Evolutionary conservation across 2,888 invertebrate species (phyloP).

Genomic region (Nezara viridula): DNA sequence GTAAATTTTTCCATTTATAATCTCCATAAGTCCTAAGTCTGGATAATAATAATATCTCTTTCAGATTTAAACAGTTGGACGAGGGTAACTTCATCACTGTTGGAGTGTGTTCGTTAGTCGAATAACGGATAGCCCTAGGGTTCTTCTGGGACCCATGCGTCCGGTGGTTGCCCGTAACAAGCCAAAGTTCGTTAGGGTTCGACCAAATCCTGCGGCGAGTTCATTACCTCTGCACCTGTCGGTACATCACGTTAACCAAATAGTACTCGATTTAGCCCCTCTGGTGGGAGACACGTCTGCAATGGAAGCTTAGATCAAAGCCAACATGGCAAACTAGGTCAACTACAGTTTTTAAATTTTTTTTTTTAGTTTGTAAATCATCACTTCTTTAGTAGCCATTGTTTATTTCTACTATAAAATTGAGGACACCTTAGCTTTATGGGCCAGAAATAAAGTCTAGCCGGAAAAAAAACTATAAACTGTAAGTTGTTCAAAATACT

Average conservation of each 20-base stretch:
- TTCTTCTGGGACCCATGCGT: constrained; percentile 8
- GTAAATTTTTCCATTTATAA: too few relatives aligned
- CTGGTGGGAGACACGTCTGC: not conserved
- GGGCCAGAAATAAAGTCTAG: too few relatives aligned
- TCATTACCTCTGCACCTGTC: not conserved
- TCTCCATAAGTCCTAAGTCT: too few relatives aligned
- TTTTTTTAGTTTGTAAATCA: too few relatives aligned
- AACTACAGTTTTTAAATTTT: not conserved
- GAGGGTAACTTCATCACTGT: too few relatives aligned
- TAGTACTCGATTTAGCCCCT: not conserved
- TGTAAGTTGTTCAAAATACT: too few relatives aligned
- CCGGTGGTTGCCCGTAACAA: not conserved
- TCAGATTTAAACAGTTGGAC: too few relatives aligned
- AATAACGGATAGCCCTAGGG: not conserved
- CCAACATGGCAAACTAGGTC: not conserved
- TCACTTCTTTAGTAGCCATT: too few relatives aligned
- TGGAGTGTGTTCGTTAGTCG: constrained; percentile 1
- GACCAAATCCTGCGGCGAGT: constrained; percentile 19
- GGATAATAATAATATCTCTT: too few relatives aligned
- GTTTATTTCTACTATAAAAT: too few relatives aligned
- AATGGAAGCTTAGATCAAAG: not conserved
- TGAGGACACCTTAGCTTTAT: too few relatives aligned
- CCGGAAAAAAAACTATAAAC: too few relatives aligned
- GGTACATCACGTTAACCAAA: constrained; percentile 4
- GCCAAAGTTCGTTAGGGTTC: constrained; percentile 23